A percentile compares a stretch with the other conserved stretches of the same genome.
Conservation (phyloP, 2,888 invertebrate species). For the Ectemnius cavifrons region DNA sequence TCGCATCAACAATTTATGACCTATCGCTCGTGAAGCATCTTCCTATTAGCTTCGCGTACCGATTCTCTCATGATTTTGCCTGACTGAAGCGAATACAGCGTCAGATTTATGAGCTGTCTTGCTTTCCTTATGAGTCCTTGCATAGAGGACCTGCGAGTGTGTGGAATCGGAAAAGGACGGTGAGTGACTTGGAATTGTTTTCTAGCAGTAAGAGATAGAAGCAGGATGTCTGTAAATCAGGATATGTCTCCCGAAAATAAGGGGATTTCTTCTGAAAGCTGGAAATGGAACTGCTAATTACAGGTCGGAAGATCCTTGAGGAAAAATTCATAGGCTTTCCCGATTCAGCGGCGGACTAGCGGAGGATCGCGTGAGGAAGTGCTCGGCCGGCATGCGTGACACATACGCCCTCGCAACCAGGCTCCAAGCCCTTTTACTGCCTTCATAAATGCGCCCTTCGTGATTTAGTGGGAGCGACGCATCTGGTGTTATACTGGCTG, state of each 20-base stretch:
- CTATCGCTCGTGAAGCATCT: neutral
- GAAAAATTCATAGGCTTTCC: neutral
- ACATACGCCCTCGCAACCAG: conserved; percentile 20
- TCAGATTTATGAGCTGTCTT: too few species aligned
- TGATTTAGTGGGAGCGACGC: conserved; percentile 64
- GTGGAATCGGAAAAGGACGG: too few species aligned
- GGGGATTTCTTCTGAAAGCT: neutral
- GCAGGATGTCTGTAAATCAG: too few species aligned
- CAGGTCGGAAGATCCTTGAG: neutral
- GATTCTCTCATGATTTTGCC: neutral
- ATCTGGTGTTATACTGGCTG: conserved; percentile 47
- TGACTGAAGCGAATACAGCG: too few species aligned
- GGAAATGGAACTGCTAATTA: neutral
- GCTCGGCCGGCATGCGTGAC: conserved; percentile 30
- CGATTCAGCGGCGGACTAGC: neutral
- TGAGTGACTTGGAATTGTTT: too few species aligned
- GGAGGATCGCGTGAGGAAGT: conserved; percentile 28
- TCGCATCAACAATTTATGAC: neutral
- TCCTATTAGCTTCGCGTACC: neutral
- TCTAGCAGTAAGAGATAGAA: too few species aligned
- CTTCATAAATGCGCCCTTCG: conserved; percentile 59
- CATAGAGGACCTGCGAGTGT: too few species aligned
- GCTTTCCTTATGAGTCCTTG: too few species aligned
- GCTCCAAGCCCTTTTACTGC: conserved; percentile 50
- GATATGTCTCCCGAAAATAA: neutral